Base-by-base conservation (phyloP, 2,888 invertebrate species). In the Cheilosia vulpina region DNA sequence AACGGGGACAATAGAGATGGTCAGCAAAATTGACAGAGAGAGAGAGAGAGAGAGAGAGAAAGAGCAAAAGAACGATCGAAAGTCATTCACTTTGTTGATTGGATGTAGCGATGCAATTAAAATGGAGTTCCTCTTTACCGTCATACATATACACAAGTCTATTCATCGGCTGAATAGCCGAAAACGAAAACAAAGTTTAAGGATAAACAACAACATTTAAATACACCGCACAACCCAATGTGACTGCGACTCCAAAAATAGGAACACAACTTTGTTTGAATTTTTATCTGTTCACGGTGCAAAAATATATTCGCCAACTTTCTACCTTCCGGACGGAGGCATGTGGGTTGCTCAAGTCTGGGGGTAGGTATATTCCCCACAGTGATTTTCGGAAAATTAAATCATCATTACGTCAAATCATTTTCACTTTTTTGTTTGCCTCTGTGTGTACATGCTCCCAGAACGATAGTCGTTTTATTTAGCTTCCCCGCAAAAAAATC, bases 331-430 rank as follows among this genome's bases (percentile, higher is more conserved):
- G 27, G 5, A 31, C 17, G 15, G 0, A n/a, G 15, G 55, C 13
- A 31, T 27, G 55, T 21, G 17, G 19, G 21, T 50, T 27, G 34
- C 34, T 2, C 3, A 3, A 11, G 34, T 34, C 11, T 34, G 11
- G 31, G 52, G 24, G 53, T 21, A 21, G 34, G n/a, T n/a, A n/a
- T 62, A 85, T 76, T 85, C 85, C 85, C 85, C 50, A 72, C 76
- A 85, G 85, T 85, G 76, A 85, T 85, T 85, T 85, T 81, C 45
- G 62, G 76, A 76, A 81, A 85, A 85, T 85, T 85, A 85, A 85
- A 85, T 85, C 85, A 85, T 85, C 85, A 85, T 85, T 85, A 85
- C 85, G 85, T 85, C 85, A 85, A 85, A 85, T 85, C 85, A 81
- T 85, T 85, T 85, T 85, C 85, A 72, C 81, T 80, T 85, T 84